Conservation (phyloP, 1,140 invertebrate genomes). For the Panulirus ornatus region DNA sequence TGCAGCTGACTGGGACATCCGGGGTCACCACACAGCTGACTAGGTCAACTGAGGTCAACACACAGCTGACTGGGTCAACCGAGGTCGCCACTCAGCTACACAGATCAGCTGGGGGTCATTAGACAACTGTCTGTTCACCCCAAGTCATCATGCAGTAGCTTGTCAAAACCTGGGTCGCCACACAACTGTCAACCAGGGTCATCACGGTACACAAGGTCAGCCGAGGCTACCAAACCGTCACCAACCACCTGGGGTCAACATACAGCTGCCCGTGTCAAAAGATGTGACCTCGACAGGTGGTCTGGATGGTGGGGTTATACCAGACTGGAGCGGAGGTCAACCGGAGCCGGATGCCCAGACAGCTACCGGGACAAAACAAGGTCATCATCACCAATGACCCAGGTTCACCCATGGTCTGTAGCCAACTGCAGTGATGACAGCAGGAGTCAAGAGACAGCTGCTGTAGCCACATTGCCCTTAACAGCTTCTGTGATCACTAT, state of each 20-base stretch:
- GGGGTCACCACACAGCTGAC: conserved; percentile 3
- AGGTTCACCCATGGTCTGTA: too few relatives aligned
- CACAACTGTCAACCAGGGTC: background rate
- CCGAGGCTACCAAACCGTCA: background rate
- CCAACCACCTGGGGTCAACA: background rate
- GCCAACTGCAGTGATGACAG: too few relatives aligned
- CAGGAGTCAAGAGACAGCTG: background rate
- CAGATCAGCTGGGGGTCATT: background rate
- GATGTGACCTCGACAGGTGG: too few relatives aligned
- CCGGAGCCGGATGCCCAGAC: too few relatives aligned
- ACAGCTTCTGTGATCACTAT: background rate
- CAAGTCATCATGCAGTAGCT: too few relatives aligned
- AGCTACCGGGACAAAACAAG: too few relatives aligned
- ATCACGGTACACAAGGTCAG: background rate
- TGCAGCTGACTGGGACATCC: background rate
- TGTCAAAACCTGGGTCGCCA: background rate
- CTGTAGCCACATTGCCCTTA: too few relatives aligned
- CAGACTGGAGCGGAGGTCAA: too few relatives aligned
- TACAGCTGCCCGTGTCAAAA: too few relatives aligned
- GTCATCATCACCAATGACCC: too few relatives aligned
- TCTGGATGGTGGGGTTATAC: too few relatives aligned
- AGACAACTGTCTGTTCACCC: background rate
- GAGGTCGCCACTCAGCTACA: background rate
- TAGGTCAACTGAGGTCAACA: background rate
- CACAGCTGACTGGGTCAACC: background rate